Base-by-base conservation (phyloP, 1,140 invertebrate genomes). In the Caenorhabditis tropicalis region DNA sequence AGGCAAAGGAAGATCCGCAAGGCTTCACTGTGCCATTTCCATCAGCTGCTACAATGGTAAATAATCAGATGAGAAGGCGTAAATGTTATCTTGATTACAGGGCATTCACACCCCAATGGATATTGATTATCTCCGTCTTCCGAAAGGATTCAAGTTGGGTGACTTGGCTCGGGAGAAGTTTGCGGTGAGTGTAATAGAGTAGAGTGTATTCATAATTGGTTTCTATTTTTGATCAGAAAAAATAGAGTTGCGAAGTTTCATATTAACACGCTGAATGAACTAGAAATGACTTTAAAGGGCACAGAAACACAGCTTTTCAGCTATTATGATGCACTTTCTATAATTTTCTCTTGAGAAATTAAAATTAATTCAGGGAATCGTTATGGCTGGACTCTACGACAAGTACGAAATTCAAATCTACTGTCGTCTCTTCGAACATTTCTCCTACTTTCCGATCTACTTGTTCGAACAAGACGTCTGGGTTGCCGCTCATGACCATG, bases 81-180 rank as follows among this genome's bases (percentile, higher is more conserved):
- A 6, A 27, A 9, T 10, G 12, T 10, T 74, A 2, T 43, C 24
- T n/a, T 12, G 33, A n/a, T 43, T 74, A 21, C 10, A 74, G 65
- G 65, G 65, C 43, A 74, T 74, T 24, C 19, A 74, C 36, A 46
- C 19, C 2, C 65, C 65, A 24, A 74, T 74, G 65, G 65, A 74
- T 9, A 33, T 36, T 9, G 36, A 74, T 21, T 74, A 46, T 31
- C 5, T 10, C 21, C 65, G 65, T 24, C 65, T 74, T 74, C 65
- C 65, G 24, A 46, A 74, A 74, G 65, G 36, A 0, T 43, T 74
- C 36, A 9, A 74, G 3, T n/a, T 74, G 1, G 65, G 65, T 10
- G 43, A 74, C n/a, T 43, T 74, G 65, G 65, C 65, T 74, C 65
- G 65, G 1, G 65, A 74, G 36, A 74, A 74, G n/a, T 74, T 46